phyloP scores from a whole-genome alignment of 2,888 invertebrate genomes.

The Papilio gigon region DNA sequence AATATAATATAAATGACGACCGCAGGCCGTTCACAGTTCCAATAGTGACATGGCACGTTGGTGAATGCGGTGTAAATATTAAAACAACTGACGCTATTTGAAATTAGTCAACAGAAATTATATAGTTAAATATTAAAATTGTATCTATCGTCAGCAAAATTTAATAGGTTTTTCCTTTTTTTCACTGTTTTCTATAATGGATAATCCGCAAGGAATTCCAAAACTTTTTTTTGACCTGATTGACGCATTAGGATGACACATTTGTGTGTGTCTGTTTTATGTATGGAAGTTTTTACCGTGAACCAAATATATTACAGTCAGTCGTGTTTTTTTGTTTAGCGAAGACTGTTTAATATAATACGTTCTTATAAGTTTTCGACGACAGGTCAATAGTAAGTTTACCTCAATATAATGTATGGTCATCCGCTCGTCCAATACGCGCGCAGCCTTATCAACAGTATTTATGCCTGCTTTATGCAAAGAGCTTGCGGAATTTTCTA shows the following conservation, averaged over 20 bases:
- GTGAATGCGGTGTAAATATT: slow-evolving; percentile 19
- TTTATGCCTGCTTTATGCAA: slow-evolving; percentile 73
- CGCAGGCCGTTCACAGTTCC: slow-evolving; percentile 3
- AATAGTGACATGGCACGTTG: slow-evolving; percentile 13
- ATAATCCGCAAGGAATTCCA: no score
- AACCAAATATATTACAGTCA: no score
- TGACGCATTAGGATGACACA: no score
- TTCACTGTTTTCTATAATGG: not conserved
- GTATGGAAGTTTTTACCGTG: no score
- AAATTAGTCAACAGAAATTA: slow-evolving; percentile 14
- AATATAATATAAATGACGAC: slow-evolving; percentile 1
- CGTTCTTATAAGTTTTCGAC: not conserved
- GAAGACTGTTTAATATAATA: not conserved
- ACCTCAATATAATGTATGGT: slow-evolving; percentile 7
- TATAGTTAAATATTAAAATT: not conserved
- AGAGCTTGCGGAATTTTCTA: slow-evolving; percentile 61
- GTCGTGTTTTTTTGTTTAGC: no score
- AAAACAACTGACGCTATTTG: slow-evolving; percentile 5
- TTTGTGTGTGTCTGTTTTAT: no score
- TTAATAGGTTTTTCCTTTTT: not conserved
- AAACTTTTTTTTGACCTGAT: no score
- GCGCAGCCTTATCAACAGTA: slow-evolving; percentile 60
- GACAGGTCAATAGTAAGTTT: slow-evolving; percentile 1
- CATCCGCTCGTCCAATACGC: slow-evolving; percentile 43
- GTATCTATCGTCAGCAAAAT: not conserved